Percentiles rank a stretch among this genome's conserved stretches.
These are phyloP conservation scores for Tanypteryx hageni DNA, from an alignment of 2,888 invertebrate genomes.

Conservation along the genomic window DNA sequence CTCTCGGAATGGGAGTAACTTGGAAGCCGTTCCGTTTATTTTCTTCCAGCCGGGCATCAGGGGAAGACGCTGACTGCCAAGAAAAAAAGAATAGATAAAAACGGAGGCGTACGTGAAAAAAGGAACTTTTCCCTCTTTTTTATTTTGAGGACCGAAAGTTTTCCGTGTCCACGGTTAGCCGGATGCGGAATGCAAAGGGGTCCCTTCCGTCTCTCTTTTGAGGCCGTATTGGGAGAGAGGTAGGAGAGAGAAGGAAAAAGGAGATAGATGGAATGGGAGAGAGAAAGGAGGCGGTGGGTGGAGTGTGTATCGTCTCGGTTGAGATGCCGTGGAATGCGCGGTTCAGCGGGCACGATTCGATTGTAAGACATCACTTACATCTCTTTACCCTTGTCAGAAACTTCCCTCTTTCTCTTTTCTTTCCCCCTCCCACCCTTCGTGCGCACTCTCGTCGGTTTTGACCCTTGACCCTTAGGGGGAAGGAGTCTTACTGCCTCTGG, in stretches of 20 bases:
- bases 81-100: slow-evolving; percentile 5
- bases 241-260: background rate
- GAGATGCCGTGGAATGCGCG: slow-evolving; percentile 21
- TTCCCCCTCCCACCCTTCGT: background rate
- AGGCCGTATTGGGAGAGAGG: slow-evolving; percentile 11
- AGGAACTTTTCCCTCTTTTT: background rate
- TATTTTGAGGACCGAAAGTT: background rate
- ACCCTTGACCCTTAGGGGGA: slow-evolving; percentile 55
- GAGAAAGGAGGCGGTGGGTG: background rate
- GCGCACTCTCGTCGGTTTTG: background rate
- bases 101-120: background rate
- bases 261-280: background rate
- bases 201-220: slow-evolving; percentile 3
- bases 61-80: background rate
- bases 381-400: slow-evolving; percentile 59
- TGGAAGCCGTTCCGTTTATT: background rate
- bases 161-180: background rate
- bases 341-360: slow-evolving; percentile 53
- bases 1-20: background rate
- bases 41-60: background rate
- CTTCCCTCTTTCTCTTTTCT: background rate
- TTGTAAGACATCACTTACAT: slow-evolving; percentile 62
- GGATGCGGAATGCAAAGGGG: background rate
- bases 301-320: slow-evolving; percentile 53
- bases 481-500: background rate